These are phyloP conservation scores for Sebastes vulpes DNA, from an alignment of 2,797 vertebrate species.

Conservation along the genomic window DNA sequence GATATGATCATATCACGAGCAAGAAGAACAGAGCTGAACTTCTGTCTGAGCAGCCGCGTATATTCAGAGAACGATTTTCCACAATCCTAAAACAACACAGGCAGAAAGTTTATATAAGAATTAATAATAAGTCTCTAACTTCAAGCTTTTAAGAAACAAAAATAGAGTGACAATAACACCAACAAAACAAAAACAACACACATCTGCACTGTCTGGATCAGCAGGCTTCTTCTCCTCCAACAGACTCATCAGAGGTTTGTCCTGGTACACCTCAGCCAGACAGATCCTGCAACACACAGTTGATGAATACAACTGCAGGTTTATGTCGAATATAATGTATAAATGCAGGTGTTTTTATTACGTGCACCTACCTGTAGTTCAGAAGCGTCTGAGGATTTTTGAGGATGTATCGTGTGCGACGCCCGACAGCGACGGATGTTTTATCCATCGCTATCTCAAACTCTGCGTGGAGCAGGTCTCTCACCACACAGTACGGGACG, in stretches of 20 bases:
- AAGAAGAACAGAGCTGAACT: constrained; percentile 89
- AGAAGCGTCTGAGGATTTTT: constrained; percentile 94
- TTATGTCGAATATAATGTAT: background rate
- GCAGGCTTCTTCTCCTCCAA: constrained; percentile 87
- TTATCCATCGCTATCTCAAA: constrained; percentile 95
- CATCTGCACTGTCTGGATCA: constrained; percentile 89
- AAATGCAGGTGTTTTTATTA: background rate
- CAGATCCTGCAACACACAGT: constrained; percentile 87
- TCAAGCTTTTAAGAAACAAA: background rate
- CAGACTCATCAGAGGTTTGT: constrained; percentile 88
- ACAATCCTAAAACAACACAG: constrained; percentile 87
- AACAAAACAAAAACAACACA: constrained; percentile 47
- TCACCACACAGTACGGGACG: constrained; percentile 92
- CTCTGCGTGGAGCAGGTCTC: constrained; percentile 92
- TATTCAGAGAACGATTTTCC: constrained; percentile 90
- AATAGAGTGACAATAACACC: accelerated
- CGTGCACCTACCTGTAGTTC: constrained; percentile 89
- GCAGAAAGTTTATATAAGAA: background rate
- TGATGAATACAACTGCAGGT: background rate
- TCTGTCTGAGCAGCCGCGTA: constrained; percentile 89
- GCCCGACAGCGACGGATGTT: constrained; percentile 92
- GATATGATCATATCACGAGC: constrained; percentile 85
- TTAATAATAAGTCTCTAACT: background rate
- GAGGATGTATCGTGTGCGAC: constrained; percentile 93
- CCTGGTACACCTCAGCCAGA: constrained; percentile 95